phyloP scores from a whole-genome alignment of 2,888 invertebrate genomes.

The Drosophila tanythrix region DNA sequence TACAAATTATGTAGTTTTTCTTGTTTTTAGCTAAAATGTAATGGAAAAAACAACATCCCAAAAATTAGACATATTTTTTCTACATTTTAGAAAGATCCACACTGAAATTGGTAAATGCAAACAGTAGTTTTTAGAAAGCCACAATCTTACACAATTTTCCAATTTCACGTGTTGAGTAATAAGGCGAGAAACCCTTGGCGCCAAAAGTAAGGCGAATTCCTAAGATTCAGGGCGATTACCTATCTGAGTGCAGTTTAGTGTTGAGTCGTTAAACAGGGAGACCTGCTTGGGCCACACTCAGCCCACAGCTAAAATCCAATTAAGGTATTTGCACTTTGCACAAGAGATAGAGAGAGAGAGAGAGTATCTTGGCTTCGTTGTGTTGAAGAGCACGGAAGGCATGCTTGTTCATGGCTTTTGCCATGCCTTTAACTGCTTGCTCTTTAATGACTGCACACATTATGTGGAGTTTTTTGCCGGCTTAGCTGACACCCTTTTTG shows the following conservation, averaged over 20 bases:
- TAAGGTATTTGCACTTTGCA: background rate
- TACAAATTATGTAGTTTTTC: background rate
- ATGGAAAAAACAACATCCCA: background rate
- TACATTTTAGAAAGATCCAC: background rate
- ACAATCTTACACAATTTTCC: background rate
- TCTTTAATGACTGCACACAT: conserved; percentile 63
- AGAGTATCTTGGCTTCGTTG: background rate
- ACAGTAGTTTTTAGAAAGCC: background rate
- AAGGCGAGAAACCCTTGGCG: background rate
- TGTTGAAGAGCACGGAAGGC: background rate
- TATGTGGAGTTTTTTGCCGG: conserved; percentile 3
- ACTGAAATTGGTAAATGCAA: background rate
- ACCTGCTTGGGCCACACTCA: background rate
- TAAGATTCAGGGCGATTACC: background rate
- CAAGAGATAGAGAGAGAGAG: no score
- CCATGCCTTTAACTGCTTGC: conserved; percentile 23
- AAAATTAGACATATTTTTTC: background rate
- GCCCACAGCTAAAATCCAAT: background rate
- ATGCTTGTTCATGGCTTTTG: background rate
- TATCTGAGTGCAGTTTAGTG: background rate
- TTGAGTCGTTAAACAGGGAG: background rate
- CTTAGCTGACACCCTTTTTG: background rate
- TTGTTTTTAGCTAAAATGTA: background rate
- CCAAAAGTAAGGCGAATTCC: background rate
- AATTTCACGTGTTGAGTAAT: background rate